Percentiles rank a stretch among this genome's conserved stretches.
Evolutionary conservation across 2,113 vertebrate species (phyloP).

Genomic region (Zosterops lateralis): DNA sequence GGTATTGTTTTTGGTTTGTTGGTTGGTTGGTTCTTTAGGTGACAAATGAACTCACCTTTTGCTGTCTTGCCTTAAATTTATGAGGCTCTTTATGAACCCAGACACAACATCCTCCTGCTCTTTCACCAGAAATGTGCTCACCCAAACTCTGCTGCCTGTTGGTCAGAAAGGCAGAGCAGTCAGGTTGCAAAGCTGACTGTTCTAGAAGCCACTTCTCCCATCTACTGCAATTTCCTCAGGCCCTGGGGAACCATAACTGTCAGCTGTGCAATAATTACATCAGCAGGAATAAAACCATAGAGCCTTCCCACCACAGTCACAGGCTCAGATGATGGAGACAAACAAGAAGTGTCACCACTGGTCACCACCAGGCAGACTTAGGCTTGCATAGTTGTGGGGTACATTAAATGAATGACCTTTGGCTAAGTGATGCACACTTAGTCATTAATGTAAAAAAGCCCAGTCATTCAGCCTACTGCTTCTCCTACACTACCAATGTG

Average conservation of each 20-base stretch:
- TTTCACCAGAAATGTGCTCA: not conserved
- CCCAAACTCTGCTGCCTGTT: not conserved
- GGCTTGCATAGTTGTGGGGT: not conserved
- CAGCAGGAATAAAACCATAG: not conserved
- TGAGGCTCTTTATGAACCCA: not conserved
- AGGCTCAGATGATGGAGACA: not conserved
- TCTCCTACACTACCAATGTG: not conserved
- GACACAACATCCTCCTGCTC: not conserved
- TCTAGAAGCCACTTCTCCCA: not conserved
- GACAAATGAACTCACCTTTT: not conserved
- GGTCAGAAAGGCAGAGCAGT: not conserved
- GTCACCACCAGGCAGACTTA: not conserved
- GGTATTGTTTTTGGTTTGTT: no score
- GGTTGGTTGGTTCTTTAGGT: not conserved
- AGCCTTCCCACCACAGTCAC: not conserved
- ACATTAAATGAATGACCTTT: constrained; percentile 4
- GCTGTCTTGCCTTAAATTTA: not conserved
- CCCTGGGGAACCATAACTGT: not conserved
- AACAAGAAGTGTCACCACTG: not conserved
- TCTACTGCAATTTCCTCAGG: not conserved
- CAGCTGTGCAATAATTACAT: not conserved
- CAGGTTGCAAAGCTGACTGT: not conserved
- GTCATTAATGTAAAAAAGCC: not conserved
- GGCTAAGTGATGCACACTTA: not conserved
- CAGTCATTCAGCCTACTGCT: not conserved